Evolutionary conservation across 2,797 vertebrate genomes (phyloP).

Genomic region (Sebastes jordani): DNA sequence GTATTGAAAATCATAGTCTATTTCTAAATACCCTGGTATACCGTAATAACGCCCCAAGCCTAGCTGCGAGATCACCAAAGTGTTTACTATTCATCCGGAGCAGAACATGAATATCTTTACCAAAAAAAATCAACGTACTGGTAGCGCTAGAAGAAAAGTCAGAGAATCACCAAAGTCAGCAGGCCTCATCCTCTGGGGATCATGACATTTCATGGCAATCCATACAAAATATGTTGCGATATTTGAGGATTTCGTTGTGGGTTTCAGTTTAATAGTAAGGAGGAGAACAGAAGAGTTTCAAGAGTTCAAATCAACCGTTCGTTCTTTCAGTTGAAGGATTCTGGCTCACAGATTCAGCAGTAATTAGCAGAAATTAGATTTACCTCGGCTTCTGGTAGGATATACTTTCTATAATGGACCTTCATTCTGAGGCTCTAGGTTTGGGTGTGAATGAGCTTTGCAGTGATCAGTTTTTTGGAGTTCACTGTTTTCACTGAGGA

Average conservation of each 20-base stretch:
- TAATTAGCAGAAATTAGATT: neutral
- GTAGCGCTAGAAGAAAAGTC: no score
- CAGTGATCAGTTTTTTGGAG: neutral
- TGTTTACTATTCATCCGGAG: neutral
- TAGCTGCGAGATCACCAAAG: neutral
- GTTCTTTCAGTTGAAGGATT: neutral
- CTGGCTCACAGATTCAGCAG: neutral
- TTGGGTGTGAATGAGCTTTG: slow-evolving; percentile 12
- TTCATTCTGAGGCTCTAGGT: neutral
- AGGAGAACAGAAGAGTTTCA: neutral
- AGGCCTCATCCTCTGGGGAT: neutral
- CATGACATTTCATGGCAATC: neutral
- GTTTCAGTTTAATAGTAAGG: neutral
- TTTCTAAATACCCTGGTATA: no score
- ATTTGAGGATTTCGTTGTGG: neutral
- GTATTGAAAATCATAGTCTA: no score
- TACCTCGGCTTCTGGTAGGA: neutral
- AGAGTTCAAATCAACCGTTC: neutral
- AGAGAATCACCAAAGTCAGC: neutral
- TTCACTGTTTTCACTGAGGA: neutral
- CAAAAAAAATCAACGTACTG: neutral
- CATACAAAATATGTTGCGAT: neutral
- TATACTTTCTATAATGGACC: neutral
- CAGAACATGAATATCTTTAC: neutral
- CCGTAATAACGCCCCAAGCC: no score